A percentile compares a stretch with the other conserved stretches of the same genome.
Evolutionary conservation across 2,797 vertebrate genomes (phyloP).

Genomic region (Coendou prehensilis): DNA sequence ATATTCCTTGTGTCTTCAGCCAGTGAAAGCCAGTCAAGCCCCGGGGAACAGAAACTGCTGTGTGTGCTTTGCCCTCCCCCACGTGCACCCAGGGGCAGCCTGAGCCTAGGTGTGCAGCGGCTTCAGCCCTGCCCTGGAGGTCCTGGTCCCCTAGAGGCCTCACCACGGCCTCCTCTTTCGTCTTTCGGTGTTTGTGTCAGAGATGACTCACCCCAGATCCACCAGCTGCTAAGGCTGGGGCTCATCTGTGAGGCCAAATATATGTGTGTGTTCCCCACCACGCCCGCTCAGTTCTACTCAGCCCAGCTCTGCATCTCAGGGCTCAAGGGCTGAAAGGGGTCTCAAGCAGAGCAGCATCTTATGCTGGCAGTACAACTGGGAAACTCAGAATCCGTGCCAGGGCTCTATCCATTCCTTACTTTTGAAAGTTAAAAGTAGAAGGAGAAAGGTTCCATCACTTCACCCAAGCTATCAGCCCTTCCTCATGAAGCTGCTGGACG

Average conservation of each 20-base stretch:
- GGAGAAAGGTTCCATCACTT: neutral
- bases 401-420: too few species aligned
- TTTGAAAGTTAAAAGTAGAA: neutral
- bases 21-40: neutral
- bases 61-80: neutral
- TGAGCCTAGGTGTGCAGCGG: neutral
- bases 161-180: neutral
- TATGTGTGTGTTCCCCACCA: too few species aligned
- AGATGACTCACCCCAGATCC: neutral
- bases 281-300: too few species aligned
- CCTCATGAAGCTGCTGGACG: accelerated
- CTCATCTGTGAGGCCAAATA: neutral
- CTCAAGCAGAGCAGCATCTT: neutral
- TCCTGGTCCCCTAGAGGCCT: neutral
- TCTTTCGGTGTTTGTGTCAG: too few species aligned
- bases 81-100: accelerated
- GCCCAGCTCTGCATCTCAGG: neutral
- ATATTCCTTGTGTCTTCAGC: neutral
- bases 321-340: neutral
- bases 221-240: neutral
- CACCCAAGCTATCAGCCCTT: neutral
- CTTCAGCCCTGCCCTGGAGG: neutral
- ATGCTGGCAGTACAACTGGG: neutral
- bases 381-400: neutral
- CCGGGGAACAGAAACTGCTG: neutral